Conservation (phyloP, 23 tunicate genomes). For the Diplosoma virens region DNA sequence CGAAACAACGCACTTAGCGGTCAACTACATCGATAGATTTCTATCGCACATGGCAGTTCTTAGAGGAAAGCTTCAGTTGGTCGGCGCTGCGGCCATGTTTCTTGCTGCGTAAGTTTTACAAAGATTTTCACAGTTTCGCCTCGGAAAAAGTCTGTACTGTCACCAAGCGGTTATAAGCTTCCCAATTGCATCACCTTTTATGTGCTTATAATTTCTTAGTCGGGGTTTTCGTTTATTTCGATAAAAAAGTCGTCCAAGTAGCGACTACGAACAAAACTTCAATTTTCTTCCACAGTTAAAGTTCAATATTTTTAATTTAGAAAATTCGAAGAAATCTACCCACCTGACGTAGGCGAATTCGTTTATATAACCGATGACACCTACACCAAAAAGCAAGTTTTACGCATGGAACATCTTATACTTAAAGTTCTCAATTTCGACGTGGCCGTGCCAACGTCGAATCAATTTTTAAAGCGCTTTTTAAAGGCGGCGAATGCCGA, state of each 20-base stretch:
- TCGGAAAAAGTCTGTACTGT: too few species aligned
- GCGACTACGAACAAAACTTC: too few species aligned
- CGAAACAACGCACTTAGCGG: constrained; percentile 92
- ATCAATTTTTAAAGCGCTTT: constrained; percentile 75
- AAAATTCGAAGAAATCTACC: constrained; percentile 98
- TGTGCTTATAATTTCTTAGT: too few species aligned
- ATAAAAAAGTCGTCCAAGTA: too few species aligned
- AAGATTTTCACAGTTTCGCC: too few species aligned
- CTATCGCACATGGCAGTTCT: constrained; percentile 87
- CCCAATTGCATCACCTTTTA: too few species aligned
- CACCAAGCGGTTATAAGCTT: too few species aligned
- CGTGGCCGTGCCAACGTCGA: constrained; percentile 84
- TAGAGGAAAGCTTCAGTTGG: constrained; percentile 90
- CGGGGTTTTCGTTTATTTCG: too few species aligned
- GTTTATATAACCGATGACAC: constrained; percentile 99
- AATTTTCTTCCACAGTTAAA: too few species aligned
- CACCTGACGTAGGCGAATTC: constrained; percentile 95
- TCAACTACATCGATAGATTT: constrained; percentile 97
- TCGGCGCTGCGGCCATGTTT: constrained; percentile 97
- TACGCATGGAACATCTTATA: constrained; percentile 95
- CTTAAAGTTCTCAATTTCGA: constrained; percentile 85
- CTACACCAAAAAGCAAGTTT: constrained; percentile 87
- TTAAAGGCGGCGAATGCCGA: constrained; percentile 73
- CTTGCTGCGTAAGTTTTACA: constrained; percentile 92
- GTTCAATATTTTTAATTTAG: constrained; percentile 26